These are phyloP conservation scores for Nothocercus nigrocapillus DNA, from an alignment of 2,113 vertebrate species.

Conservation along the genomic window DNA sequence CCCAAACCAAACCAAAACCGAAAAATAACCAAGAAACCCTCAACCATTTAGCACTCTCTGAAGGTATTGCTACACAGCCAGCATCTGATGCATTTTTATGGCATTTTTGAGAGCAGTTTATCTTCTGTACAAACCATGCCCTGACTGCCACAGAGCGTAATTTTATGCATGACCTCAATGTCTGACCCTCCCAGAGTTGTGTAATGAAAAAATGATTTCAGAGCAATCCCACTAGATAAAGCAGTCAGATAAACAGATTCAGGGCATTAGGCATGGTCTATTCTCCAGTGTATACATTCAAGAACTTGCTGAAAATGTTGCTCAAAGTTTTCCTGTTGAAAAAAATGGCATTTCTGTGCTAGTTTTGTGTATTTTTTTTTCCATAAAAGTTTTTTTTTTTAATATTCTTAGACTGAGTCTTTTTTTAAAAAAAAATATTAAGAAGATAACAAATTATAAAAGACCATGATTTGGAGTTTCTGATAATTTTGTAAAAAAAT, in stretches of 20 bases:
- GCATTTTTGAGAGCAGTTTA: neutral
- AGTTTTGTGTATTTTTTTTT: neutral
- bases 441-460: neutral
- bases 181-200: neutral
- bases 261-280: neutral
- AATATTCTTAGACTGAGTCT: too few species aligned
- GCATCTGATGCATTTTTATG: neutral
- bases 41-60: neutral
- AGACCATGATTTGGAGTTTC: neutral
- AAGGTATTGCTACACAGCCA: neutral
- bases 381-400: neutral
- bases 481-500: neutral
- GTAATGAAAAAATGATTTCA: neutral
- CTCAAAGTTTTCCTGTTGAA: neutral
- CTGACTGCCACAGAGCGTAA: neutral
- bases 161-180: neutral
- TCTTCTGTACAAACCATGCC: neutral
- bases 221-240: neutral
- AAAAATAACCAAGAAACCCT: neutral
- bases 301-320: neutral
- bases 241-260: neutral
- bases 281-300: neutral
- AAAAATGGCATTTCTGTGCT: neutral
- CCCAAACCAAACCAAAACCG: too few species aligned
- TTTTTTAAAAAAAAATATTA: too few species aligned